Base-by-base conservation (phyloP, 2,113 vertebrate genomes). In the Cettia cetti region DNA sequence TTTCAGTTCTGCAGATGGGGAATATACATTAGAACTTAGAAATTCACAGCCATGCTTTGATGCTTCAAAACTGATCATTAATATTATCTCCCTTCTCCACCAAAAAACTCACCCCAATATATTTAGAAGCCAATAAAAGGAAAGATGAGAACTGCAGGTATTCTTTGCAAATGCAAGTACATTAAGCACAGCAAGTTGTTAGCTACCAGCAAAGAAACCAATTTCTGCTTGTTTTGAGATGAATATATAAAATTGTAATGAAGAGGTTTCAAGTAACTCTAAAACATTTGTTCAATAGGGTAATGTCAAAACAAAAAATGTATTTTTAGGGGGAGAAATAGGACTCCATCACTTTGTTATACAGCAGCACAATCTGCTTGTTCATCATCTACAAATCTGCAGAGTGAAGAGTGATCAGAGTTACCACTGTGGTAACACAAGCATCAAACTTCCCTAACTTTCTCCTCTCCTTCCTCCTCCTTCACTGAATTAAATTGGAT, bases 181-280 rank as follows among this genome's bases (percentile, higher is more conserved):
- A 87, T 91, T 83, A 96, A 95, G 23, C 66, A 95, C 50, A 89
- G 11, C 14, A 88, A 94, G 88, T 84, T 94, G 26, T 70, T 96
- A 71, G 39, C 65, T 88, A 75, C 13, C 26, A 95, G 66, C 27
- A 92, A 60, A 96, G 96, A 97, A 97, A 96, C n/a, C 44, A 92
- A 44, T 95, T 86, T 79, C 45, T 45, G 9, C 53, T 96, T 93
- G 21, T 94, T 96, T 93, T 0, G 1, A 95, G 60, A 49, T 22
- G 26, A 93, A 97, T 76, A 20, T n/a, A 77, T 72, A 92, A 88
- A 96, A 89, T 57, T 71, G 50, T n/a, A 8, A 2, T 23, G 17
- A 69, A 93, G 84, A 78, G 7, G 30, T 76, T 92, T 90, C 47
- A 77, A 17, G 47, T 57, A 80, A 60, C 30, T 94, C 66, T 27